A percentile compares a stretch with the other conserved stretches of the same genome.
Conservation (phyloP, 2,797 vertebrate genomes). For the Xiphophorus birchmanni region DNA sequence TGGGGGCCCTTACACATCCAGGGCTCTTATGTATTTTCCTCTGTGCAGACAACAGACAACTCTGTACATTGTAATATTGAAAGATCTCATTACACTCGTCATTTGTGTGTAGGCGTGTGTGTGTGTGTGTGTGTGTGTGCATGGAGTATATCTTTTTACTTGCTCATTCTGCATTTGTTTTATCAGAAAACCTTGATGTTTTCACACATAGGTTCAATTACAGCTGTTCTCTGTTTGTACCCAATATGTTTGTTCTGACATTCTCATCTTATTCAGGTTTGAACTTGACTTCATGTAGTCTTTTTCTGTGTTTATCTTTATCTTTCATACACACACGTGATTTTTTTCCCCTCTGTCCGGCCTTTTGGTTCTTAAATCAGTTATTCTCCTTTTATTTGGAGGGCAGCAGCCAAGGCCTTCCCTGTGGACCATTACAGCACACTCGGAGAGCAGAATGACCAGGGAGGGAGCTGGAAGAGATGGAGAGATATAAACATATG, state of each 20-base stretch:
- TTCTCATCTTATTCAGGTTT: conserved; percentile 27
- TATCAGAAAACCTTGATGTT: conserved; percentile 8
- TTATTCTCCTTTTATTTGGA: conserved; percentile 58
- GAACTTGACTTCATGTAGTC: neutral
- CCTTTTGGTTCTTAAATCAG: conserved; percentile 54
- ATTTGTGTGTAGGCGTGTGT: neutral
- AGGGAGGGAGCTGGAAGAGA: conserved; percentile 35
- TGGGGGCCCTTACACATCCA: neutral
- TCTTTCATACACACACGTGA: conserved; percentile 6
- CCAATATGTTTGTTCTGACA: conserved; percentile 28
- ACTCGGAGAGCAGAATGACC: conserved; percentile 30
- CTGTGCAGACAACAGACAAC: neutral
- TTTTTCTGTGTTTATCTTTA: neutral
- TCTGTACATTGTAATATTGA: neutral
- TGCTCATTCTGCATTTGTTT: conserved; percentile 33
- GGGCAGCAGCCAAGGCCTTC: conserved; percentile 62
- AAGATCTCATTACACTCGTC: neutral
- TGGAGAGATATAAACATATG: conserved; percentile 49
- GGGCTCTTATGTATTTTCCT: neutral
- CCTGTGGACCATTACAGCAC: conserved; percentile 59
- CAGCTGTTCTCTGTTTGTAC: conserved; percentile 17
- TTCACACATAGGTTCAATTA: conserved; percentile 9
- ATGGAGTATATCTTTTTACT: neutral
- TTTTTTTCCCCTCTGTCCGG: conserved; percentile 30
- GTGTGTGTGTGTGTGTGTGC: neutral